phyloP scores from a whole-genome alignment of 2,888 invertebrate species.

The Schrankia costaestrigalis region DNA sequence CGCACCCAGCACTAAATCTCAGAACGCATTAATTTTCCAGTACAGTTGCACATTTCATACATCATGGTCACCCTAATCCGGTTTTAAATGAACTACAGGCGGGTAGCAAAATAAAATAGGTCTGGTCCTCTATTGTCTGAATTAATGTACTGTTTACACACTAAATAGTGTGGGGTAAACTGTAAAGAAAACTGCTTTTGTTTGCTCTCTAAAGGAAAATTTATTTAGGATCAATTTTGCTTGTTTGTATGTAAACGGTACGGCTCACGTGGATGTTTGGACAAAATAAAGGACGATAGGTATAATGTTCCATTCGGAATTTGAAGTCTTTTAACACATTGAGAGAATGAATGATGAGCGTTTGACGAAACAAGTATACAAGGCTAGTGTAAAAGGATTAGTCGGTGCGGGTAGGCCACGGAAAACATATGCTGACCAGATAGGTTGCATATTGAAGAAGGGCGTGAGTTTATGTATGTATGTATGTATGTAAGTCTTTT shows the following conservation, averaged over 20 bases:
- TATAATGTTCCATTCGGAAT: too few relatives aligned
- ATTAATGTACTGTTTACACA: slow-evolving; percentile 36
- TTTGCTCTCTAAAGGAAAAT: too few relatives aligned
- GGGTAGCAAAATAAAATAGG: slow-evolving; percentile 37
- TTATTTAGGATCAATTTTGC: too few relatives aligned
- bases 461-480: too few relatives aligned
- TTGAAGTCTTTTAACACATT: too few relatives aligned
- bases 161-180: slow-evolving; percentile 13
- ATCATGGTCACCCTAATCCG: slow-evolving; percentile 29
- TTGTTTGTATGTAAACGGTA: not conserved
- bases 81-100: slow-evolving; percentile 41
- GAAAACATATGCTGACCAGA: too few relatives aligned
- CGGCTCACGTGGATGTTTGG: not conserved
- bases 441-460: too few relatives aligned
- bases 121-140: slow-evolving; percentile 36
- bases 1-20: slow-evolving; percentile 18
- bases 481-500: too few relatives aligned
- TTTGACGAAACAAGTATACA: too few relatives aligned
- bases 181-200: slow-evolving; percentile 14
- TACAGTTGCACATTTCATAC: slow-evolving; percentile 30
- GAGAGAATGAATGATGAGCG: too few relatives aligned
- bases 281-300: not conserved
- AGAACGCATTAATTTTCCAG: slow-evolving; percentile 19
- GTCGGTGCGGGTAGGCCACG: too few relatives aligned
- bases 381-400: too few relatives aligned